A percentile compares a stretch with the other conserved stretches of the same genome.
Evolutionary conservation across 2,113 vertebrate species (phyloP).

Genomic region (Upupa epops): DNA sequence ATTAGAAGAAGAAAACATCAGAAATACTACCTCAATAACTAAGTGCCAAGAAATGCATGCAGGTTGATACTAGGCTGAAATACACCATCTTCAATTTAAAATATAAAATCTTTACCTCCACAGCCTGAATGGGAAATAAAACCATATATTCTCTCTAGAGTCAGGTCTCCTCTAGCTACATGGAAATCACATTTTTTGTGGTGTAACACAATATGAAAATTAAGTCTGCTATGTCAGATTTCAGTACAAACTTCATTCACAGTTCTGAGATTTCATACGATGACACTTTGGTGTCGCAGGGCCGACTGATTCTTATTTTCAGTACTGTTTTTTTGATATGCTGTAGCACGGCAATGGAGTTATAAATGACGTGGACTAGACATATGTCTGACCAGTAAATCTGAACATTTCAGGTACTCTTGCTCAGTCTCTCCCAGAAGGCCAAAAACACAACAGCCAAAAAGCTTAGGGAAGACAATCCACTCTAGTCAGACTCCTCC

Average conservation of each 20-base stretch:
- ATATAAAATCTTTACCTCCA: not conserved
- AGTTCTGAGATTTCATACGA: not conserved
- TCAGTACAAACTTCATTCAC: not conserved
- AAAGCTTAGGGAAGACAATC: not conserved
- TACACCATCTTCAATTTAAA: not conserved
- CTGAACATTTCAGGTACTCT: not conserved
- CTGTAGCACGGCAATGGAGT: not conserved
- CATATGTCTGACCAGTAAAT: not conserved
- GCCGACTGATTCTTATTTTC: not conserved
- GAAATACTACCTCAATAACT: not conserved
- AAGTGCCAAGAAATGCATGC: not conserved
- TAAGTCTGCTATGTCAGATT: not conserved
- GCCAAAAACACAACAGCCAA: not conserved
- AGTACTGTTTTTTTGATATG: not conserved
- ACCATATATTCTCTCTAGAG: not conserved
- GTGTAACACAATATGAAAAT: not conserved
- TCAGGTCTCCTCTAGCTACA: not conserved
- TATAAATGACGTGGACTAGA: not conserved
- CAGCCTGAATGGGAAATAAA: not conserved
- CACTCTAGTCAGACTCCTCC: not conserved
- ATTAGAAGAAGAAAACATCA: not conserved
- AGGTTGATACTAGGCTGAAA: not conserved
- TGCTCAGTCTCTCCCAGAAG: not conserved
- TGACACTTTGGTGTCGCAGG: not conserved
- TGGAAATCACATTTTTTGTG: not conserved